A percentile compares a stretch with the other conserved stretches of the same genome.
Evolutionary conservation across 2,888 invertebrate species (phyloP).

Genomic region (Ischnus inquisitorius): DNA sequence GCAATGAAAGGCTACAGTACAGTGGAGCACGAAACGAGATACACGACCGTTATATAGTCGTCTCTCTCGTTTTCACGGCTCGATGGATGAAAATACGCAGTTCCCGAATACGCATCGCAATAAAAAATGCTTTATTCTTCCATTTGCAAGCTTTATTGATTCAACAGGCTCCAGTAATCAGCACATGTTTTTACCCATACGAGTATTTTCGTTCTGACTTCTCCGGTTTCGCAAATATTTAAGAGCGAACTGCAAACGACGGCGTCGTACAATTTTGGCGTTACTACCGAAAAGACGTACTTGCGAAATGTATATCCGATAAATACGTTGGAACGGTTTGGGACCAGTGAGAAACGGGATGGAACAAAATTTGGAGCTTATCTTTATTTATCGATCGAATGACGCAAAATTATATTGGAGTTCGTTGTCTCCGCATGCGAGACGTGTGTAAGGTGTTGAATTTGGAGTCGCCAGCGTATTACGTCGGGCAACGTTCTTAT

Average conservation of each 20-base stretch:
- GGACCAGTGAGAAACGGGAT: too few species aligned
- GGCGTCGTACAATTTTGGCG: not conserved
- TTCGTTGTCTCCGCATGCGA: too few species aligned
- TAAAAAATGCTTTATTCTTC: not conserved
- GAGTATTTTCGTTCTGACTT: too few species aligned
- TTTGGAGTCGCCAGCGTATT: not conserved
- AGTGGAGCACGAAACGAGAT: not conserved
- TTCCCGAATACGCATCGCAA: not conserved
- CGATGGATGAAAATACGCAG: not conserved
- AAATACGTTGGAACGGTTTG: too few species aligned
- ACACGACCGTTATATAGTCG: not conserved
- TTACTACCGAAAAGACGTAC: not conserved
- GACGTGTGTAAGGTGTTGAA: not conserved
- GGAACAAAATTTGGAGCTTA: too few species aligned
- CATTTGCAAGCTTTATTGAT: not conserved
- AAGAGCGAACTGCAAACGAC: not conserved
- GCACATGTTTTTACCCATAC: not conserved
- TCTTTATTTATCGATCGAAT: not conserved
- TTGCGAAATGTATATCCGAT: too few species aligned
- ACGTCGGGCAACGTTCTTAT: constrained; percentile 6
- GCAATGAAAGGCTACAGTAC: not conserved
- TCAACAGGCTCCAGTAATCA: not conserved
- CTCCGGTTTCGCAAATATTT: not conserved
- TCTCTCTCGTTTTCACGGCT: constrained; percentile 8
- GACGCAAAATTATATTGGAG: not conserved